Evolutionary conservation across 2,797 vertebrate species (phyloP).

Genomic region (Danio jaintianensis): DNA sequence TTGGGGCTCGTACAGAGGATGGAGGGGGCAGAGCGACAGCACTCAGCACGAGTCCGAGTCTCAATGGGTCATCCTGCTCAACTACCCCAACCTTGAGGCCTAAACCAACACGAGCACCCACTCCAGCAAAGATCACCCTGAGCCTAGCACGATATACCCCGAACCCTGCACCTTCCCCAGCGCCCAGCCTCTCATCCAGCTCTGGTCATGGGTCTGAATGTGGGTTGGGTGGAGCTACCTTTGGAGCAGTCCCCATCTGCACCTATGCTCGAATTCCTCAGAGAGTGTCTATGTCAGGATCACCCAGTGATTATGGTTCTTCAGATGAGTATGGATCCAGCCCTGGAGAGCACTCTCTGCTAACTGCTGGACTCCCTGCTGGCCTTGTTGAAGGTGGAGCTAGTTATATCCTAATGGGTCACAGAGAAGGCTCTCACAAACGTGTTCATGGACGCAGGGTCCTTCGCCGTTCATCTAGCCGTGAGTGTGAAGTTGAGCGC

Average conservation of each 20-base stretch:
- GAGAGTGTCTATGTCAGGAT: conserved; percentile 83
- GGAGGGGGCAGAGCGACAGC: conserved; percentile 75
- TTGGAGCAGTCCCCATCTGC: conserved; percentile 79
- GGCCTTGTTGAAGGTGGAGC: conserved; percentile 72
- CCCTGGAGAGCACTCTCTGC: conserved; percentile 81
- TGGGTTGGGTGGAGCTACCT: conserved; percentile 78
- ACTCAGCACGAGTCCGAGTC: conserved; percentile 82
- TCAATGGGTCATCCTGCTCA: conserved; percentile 82
- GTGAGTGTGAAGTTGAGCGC: conserved; percentile 78
- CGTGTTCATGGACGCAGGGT: conserved; percentile 77
- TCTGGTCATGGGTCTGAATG: conserved; percentile 84
- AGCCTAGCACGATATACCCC: conserved; percentile 81
- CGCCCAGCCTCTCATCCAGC: conserved; percentile 82
- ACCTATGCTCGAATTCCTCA: conserved; percentile 80
- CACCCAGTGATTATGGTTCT: conserved; percentile 84
- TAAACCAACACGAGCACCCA: conserved; percentile 82
- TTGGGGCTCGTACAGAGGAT: conserved; percentile 80
- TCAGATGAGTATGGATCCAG: conserved; percentile 88
- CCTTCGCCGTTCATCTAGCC: conserved; percentile 77
- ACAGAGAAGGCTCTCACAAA: conserved; percentile 73
- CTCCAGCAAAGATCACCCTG: conserved; percentile 84
- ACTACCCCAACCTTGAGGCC: conserved; percentile 80
- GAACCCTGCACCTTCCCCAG: conserved; percentile 81
- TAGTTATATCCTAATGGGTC: conserved; percentile 84
- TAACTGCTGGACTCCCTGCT: conserved; percentile 71